phyloP scores from a whole-genome alignment of 2,888 invertebrate species.

The Chrysotoxum bicinctum region DNA sequence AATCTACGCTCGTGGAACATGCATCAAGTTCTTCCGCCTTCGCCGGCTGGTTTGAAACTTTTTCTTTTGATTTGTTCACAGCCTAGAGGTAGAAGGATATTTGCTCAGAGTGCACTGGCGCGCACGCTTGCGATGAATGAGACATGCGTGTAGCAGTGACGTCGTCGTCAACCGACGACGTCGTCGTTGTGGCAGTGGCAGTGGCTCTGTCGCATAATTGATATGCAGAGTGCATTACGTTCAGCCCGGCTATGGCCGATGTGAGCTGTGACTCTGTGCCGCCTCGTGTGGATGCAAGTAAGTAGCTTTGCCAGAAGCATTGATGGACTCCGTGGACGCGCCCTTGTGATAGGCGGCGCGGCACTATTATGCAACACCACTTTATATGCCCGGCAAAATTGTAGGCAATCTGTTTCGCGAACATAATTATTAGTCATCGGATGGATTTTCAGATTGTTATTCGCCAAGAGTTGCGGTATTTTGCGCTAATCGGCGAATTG shows the following conservation, averaged over 20 bases:
- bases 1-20: slow-evolving; percentile 59
- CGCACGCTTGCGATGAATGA: slow-evolving; percentile 58
- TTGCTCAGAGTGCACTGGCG: slow-evolving; percentile 30
- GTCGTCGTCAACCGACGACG: slow-evolving; percentile 54
- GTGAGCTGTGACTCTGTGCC: slow-evolving; percentile 37
- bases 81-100: slow-evolving; percentile 65
- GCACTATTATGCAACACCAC: slow-evolving; percentile 59
- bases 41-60: slow-evolving; percentile 25
- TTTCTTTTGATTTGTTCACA: slow-evolving; percentile 54
- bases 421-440: slow-evolving; percentile 65
- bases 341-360: slow-evolving; percentile 42
- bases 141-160: slow-evolving; percentile 67
- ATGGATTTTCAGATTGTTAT: slow-evolving; percentile 58
- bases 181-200: slow-evolving; percentile 27
- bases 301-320: slow-evolving; percentile 65
- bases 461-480: slow-evolving; percentile 49
- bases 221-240: slow-evolving; percentile 70
- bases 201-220: slow-evolving; percentile 71
- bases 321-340: slow-evolving; percentile 45
- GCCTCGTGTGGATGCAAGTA: slow-evolving; percentile 43
- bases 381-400: slow-evolving; percentile 57
- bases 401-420: slow-evolving; percentile 53
- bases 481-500: slow-evolving; percentile 58
- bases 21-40: slow-evolving; percentile 65
- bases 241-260: slow-evolving; percentile 29